Evolutionary conservation across 2,113 vertebrate species (phyloP).

Genomic region (Zapus hudsonius): DNA sequence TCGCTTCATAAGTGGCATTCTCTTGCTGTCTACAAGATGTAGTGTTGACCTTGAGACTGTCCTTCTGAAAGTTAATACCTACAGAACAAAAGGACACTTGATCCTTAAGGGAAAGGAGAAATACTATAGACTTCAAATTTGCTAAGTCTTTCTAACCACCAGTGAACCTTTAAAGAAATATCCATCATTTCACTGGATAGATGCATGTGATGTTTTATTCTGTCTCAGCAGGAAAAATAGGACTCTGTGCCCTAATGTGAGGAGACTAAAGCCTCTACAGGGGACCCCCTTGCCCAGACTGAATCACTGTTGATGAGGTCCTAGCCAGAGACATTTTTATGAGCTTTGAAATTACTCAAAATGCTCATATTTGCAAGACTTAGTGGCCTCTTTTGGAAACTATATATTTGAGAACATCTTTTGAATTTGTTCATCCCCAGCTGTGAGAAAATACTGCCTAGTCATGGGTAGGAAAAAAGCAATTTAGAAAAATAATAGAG

Average conservation of each 20-base stretch:
- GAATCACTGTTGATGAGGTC: slow-evolving; percentile 62
- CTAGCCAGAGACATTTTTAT: slow-evolving; percentile 66
- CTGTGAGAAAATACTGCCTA: slow-evolving; percentile 77
- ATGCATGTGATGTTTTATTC: slow-evolving; percentile 52
- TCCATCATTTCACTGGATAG: slow-evolving; percentile 34
- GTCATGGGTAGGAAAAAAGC: slow-evolving; percentile 71
- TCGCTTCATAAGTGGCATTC: neutral
- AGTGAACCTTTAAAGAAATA: slow-evolving; percentile 61
- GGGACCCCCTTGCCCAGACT: slow-evolving; percentile 24
- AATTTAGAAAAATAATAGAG: slow-evolving; percentile 73
- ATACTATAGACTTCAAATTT: neutral
- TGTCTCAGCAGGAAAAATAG: slow-evolving; percentile 62
- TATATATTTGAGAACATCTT: slow-evolving; percentile 65
- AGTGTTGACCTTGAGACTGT: slow-evolving; percentile 53
- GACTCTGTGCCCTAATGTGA: slow-evolving; percentile 26
- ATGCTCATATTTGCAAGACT: slow-evolving; percentile 69
- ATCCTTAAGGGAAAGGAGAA: neutral
- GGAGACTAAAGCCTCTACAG: slow-evolving; percentile 39
- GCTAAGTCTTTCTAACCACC: slow-evolving; percentile 16
- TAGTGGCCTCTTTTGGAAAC: slow-evolving; percentile 69
- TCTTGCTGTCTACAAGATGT: neutral
- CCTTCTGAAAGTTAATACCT: slow-evolving; percentile 26
- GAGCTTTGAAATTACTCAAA: slow-evolving; percentile 71
- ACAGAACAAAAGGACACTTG: neutral
- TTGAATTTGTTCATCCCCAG: slow-evolving; percentile 74